Evolutionary conservation across 2,888 invertebrate species (phyloP), one percentile per base, ranked within the genome.

Genomic region (Drosophila prolongata): DNA sequence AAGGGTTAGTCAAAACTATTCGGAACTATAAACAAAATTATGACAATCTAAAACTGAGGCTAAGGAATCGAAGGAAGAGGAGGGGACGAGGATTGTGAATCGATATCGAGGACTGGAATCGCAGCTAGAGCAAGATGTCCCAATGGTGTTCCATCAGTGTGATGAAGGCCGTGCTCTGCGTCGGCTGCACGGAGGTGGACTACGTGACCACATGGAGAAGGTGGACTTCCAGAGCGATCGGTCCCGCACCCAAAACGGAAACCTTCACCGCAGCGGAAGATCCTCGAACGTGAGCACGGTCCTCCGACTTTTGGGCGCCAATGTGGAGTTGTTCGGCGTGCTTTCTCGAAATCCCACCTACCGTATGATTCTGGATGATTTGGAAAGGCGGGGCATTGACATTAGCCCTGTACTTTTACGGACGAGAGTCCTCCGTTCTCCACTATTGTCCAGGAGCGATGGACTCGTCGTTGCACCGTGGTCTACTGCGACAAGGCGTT

Each of bases 341-440:
- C 38, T 71, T 3, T 40, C 30, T 52, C 11, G 44, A 6, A 38
- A 35, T 3, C 30, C 40, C 10, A 19, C 27, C 9, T 71, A 35
- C 13, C 14, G 24, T 34, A 14, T 56, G n/a, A 37, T 71, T 14
- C 6, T 61, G 10, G 61, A 71, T 1, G 72, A 71, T 19, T 16
- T 71, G 16, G 40, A 52, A 4, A 4, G 10, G 0, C 35, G 68
- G 0, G 56, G 40, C 10, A 71, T 61, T 6, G 44, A 46, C 3
- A 52, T 47, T 0, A 37, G 56, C 8, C 44, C 42, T 71, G 70
- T 6, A 30, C 50, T 9, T 72, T 52, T 11, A 71, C 70, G 11
- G 52, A 71, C 30, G 50, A 52, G n/a, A 91, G 92, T 71, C 93
- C 93, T 24, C 95, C 95, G 0, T 91, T 93, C n/a, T 94, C 95